Evolutionary conservation across 2,113 vertebrate genomes (phyloP).

Genomic region (Hemiscyllium ocellatum): DNA sequence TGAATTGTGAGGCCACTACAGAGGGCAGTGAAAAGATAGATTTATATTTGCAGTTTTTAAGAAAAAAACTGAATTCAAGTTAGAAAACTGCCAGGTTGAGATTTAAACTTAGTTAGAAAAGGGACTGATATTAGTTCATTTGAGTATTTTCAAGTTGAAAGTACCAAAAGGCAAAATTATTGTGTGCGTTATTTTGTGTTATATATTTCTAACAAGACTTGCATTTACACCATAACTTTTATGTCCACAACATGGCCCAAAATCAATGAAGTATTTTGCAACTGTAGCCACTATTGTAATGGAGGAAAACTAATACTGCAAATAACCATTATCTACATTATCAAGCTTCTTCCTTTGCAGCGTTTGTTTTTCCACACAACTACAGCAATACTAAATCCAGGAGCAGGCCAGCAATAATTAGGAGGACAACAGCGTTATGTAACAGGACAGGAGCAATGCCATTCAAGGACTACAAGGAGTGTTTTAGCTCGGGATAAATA

Average conservation of each 20-base stretch:
- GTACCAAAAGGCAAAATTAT: background rate
- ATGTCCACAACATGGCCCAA: background rate
- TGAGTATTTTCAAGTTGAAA: background rate
- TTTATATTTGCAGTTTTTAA: background rate
- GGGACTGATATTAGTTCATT: background rate
- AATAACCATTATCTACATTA: background rate
- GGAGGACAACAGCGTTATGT: too few relatives aligned
- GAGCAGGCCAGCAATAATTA: too few relatives aligned
- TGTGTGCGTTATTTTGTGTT: background rate
- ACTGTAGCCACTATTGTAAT: background rate
- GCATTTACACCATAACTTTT: background rate
- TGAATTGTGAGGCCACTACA: background rate
- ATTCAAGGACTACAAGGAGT: too few relatives aligned
- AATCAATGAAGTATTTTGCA: background rate
- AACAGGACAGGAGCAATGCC: too few relatives aligned
- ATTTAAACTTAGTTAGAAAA: background rate
- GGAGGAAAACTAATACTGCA: background rate
- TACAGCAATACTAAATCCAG: background rate
- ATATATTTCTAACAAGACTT: background rate
- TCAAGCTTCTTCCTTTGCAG: background rate
- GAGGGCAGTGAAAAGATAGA: background rate
- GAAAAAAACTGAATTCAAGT: background rate
- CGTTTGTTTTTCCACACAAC: background rate
- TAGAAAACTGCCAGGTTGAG: background rate
- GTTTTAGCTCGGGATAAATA: too few relatives aligned